These are phyloP conservation scores for Metallyticus violacea DNA, from an alignment of 2,888 invertebrate genomes.

Conservation along the genomic window DNA sequence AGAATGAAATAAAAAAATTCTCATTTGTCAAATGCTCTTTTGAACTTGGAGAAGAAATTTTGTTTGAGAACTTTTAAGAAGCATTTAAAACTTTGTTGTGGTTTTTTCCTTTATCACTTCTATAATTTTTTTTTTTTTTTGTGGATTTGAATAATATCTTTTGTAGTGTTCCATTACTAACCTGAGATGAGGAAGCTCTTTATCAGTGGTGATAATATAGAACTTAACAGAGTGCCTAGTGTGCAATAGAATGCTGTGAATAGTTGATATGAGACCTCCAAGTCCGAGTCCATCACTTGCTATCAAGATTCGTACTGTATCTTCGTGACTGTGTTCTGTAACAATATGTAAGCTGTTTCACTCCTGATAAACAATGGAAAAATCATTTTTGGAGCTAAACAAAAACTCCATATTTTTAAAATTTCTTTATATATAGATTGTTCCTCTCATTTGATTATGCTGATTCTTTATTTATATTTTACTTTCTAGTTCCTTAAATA, in stretches of 20 bases:
- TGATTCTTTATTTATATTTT: background rate
- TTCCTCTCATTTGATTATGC: too few relatives aligned
- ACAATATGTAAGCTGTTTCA: background rate
- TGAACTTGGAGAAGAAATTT: too few relatives aligned
- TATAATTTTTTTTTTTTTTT: too few relatives aligned
- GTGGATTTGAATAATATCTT: too few relatives aligned
- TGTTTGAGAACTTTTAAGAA: too few relatives aligned
- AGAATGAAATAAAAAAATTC: too few relatives aligned
- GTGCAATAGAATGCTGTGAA: constrained; percentile 43
- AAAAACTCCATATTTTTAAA: background rate
- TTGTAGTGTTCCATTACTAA: background rate
- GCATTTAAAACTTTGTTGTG: too few relatives aligned
- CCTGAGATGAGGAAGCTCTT: constrained; percentile 31
- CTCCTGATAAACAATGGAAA: background rate
- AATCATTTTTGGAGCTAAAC: background rate
- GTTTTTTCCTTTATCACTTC: too few relatives aligned
- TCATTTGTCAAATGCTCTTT: too few relatives aligned
- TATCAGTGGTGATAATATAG: constrained; percentile 39
- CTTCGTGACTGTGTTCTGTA: background rate
- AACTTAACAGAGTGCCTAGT: constrained; percentile 41
- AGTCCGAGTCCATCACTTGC: constrained; percentile 39
- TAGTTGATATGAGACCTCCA: constrained; percentile 43
- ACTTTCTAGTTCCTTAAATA: background rate
- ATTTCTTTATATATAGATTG: too few relatives aligned
- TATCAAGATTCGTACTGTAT: constrained; percentile 25